phyloP scores from a whole-genome alignment of 2,888 invertebrate genomes.

The Amphipoea lucens region DNA sequence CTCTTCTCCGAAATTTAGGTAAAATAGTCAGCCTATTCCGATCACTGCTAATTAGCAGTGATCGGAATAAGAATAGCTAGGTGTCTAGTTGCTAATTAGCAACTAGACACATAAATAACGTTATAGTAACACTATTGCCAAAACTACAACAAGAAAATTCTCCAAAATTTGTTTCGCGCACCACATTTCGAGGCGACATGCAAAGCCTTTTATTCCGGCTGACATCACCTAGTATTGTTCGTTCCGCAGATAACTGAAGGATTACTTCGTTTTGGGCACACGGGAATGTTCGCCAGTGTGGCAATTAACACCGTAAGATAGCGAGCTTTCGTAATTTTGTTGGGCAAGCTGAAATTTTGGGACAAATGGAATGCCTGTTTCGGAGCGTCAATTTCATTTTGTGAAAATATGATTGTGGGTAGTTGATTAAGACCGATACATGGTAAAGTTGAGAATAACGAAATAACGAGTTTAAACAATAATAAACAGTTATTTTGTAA shows the following conservation, averaged over 20 bases:
- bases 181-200: constrained; percentile 42
- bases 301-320: constrained; percentile 55
- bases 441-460: background rate
- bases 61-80: too few species aligned
- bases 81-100: too few species aligned
- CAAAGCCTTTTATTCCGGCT: constrained; percentile 49
- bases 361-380: constrained; percentile 13
- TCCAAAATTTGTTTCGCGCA: constrained; percentile 20
- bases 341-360: constrained; percentile 25
- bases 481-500: background rate
- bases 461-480: background rate
- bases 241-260: constrained; percentile 55
- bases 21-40: too few species aligned
- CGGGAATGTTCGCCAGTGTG: constrained; percentile 31
- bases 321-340: constrained; percentile 29
- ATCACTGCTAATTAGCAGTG: too few species aligned
- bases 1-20: too few species aligned
- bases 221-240: constrained; percentile 42
- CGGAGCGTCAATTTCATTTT: constrained; percentile 24
- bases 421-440: background rate
- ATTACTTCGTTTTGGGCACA: constrained; percentile 51
- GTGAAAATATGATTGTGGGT: constrained; percentile 7
- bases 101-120: background rate
- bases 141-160: constrained; percentile 14
- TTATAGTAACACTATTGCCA: background rate